These are phyloP conservation scores for Hoplias malabaricus DNA, from an alignment of 2,113 vertebrate genomes.

Conservation along the genomic window DNA sequence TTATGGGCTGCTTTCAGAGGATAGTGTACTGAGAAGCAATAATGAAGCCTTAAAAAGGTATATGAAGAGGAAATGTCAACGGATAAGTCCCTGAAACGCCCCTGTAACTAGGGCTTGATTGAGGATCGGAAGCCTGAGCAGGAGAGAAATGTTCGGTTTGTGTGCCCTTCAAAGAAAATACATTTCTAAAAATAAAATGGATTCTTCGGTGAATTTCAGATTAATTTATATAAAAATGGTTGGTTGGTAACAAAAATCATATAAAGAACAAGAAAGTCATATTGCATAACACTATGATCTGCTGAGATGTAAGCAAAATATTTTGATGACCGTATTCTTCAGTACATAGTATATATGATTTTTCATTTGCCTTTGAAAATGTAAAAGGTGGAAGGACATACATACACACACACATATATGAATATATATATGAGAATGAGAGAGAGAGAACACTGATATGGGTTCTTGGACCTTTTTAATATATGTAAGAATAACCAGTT, in stretches of 20 bases:
- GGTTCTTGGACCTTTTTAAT: background rate
- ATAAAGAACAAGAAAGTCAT: background rate
- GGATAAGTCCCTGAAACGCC: slow-evolving; percentile 18
- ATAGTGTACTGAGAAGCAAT: background rate
- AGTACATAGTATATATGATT: background rate
- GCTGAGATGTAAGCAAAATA: background rate
- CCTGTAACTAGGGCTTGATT: background rate
- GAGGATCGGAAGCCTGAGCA: slow-evolving; percentile 14
- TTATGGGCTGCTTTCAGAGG: background rate
- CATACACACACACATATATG: background rate
- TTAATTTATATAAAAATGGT: background rate
- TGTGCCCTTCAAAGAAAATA: background rate
- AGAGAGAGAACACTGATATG: background rate
- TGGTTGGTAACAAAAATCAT: slow-evolving; percentile 1
- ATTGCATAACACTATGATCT: background rate
- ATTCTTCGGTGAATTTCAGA: slow-evolving; percentile 16
- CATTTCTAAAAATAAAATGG: slow-evolving; percentile 9
- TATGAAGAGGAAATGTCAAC: background rate
- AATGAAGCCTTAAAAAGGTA: background rate
- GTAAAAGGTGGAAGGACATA: background rate
- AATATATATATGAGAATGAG: too few relatives aligned
- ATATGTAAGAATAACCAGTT: background rate
- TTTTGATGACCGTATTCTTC: background rate
- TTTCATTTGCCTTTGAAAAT: background rate
- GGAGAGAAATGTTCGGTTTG: background rate